Percentiles rank a stretch among this genome's conserved stretches.
phyloP scores from a whole-genome alignment of 1,140 invertebrate species.

The Philotrypesis tridentata region DNA sequence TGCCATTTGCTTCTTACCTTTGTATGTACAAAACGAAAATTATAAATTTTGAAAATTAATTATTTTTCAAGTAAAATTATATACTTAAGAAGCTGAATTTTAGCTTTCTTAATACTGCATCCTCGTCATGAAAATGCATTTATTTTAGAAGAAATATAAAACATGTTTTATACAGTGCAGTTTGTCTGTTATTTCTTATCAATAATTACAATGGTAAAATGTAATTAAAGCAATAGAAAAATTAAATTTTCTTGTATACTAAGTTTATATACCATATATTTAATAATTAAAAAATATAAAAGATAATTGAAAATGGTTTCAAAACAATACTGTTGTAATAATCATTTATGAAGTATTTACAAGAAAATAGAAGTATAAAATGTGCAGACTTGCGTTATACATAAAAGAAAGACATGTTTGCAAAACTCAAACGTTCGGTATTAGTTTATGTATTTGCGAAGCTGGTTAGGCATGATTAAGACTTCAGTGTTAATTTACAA shows the following conservation, averaged over 20 bases:
- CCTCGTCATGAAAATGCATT: too few relatives aligned
- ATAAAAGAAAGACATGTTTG: background rate
- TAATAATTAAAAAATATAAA: too few relatives aligned
- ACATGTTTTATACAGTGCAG: background rate
- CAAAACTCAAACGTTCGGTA: conserved; percentile 13
- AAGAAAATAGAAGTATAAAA: too few relatives aligned
- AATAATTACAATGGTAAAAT: background rate
- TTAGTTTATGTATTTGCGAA: conserved; percentile 9
- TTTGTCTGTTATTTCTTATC: background rate
- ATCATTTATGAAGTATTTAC: too few relatives aligned
- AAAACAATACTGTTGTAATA: too few relatives aligned
- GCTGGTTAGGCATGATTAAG: conserved; percentile 22
- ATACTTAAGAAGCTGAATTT: background rate
- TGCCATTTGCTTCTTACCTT: conserved; percentile 15
- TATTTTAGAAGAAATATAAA: background rate
- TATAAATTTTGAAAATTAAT: background rate
- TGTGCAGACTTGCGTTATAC: background rate
- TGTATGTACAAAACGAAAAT: too few relatives aligned
- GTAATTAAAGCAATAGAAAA: background rate
- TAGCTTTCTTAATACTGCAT: background rate
- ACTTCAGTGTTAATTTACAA: background rate
- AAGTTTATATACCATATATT: too few relatives aligned
- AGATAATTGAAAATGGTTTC: too few relatives aligned
- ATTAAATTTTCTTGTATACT: background rate
- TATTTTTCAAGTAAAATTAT: background rate